Conservation (phyloP, 2,113 vertebrate genomes). For the Centropristis striata region DNA sequence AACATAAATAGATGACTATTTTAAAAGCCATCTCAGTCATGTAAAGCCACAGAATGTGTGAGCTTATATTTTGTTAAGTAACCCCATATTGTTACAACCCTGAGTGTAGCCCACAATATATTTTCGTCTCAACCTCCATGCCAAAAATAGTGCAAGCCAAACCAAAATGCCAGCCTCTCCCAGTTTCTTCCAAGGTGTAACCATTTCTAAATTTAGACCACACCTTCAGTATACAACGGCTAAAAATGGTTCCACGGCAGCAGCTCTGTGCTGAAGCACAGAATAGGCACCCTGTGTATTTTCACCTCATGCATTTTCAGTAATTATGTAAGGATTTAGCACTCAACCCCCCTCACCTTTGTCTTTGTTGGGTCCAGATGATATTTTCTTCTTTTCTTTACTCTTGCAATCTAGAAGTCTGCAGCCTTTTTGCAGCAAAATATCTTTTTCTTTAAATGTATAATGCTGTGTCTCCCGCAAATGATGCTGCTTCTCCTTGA, state of each 20-base stretch:
- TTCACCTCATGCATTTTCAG: conserved; percentile 34
- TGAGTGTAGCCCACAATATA: conserved; percentile 53
- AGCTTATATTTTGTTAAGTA: conserved; percentile 43
- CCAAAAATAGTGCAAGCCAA: conserved; percentile 74
- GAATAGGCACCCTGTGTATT: conserved; percentile 26
- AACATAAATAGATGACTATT: conserved; percentile 59
- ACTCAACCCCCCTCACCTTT: conserved; percentile 69
- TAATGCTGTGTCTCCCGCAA: conserved; percentile 41
- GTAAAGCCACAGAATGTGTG: conserved; percentile 57
- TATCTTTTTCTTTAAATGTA: conserved; percentile 5
- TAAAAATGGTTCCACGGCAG: conserved; percentile 55
- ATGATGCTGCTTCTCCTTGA: conserved; percentile 44
- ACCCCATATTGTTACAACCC: conserved; percentile 65
- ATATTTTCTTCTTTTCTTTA: conserved; percentile 4
- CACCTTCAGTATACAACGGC: conserved; percentile 69
- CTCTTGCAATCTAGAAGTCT: conserved; percentile 24
- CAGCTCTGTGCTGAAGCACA: conserved; percentile 38
- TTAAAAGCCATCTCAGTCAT: conserved; percentile 49
- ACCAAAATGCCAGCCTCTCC: conserved; percentile 75
- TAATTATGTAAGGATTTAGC: conserved; percentile 31
- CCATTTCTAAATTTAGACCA: conserved; percentile 77
- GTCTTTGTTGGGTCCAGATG: conserved; percentile 24
- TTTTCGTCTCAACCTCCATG: conserved; percentile 61
- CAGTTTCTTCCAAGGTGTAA: conserved; percentile 76
- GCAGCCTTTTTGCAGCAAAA: conserved; percentile 14